These are phyloP conservation scores for Rhinoptilus africanus DNA, from an alignment of 2,113 vertebrate species.

Conservation along the genomic window DNA sequence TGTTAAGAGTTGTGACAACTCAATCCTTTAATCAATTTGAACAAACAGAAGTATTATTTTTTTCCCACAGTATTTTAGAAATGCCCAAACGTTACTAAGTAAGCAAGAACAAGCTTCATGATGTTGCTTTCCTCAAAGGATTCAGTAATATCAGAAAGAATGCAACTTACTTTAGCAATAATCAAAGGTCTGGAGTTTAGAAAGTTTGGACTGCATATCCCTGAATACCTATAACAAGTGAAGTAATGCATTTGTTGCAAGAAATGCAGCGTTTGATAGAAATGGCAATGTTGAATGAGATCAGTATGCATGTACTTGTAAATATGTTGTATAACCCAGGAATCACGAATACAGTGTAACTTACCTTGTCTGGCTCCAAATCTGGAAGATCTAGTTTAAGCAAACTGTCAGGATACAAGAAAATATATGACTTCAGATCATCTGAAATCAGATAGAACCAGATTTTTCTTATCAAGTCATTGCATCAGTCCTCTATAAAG, in stretches of 20 bases:
- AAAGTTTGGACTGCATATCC: background rate
- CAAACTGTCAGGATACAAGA: background rate
- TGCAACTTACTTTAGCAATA: background rate
- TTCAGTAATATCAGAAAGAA: background rate
- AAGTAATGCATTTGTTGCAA: background rate
- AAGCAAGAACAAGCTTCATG: background rate
- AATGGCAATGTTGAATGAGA: background rate
- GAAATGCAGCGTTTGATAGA: background rate
- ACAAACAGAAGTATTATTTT: background rate
- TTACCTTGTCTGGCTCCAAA: background rate
- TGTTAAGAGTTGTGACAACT: background rate
- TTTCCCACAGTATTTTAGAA: background rate
- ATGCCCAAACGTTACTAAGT: background rate
- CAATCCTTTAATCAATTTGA: background rate
- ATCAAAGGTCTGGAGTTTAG: background rate
- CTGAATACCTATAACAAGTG: background rate
- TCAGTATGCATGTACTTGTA: background rate
- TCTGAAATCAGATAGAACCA: background rate
- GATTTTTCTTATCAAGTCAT: background rate
- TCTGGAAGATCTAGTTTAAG: background rate
- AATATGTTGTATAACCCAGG: background rate
- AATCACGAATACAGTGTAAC: background rate
- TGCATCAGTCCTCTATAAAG: constrained; percentile 8
- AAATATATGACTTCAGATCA: background rate
- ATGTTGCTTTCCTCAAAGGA: background rate